Percentiles rank a stretch among this genome's conserved stretches.
Conservation (phyloP, 2,888 invertebrate species). For the Leptopilina syphax region DNA sequence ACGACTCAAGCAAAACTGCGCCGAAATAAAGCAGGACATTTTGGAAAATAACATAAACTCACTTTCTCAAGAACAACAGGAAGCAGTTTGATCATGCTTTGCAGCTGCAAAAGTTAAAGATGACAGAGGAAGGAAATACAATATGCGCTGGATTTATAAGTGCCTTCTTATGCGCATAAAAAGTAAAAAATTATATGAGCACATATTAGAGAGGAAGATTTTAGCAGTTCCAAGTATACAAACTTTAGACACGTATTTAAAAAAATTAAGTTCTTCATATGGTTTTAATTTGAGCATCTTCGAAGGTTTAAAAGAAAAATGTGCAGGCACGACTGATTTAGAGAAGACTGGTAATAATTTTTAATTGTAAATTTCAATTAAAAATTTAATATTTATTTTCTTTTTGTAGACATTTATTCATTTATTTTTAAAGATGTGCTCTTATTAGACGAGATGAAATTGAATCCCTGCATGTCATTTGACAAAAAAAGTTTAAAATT, state of each 20-base stretch:
- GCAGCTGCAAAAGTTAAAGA: slow-evolving; percentile 35
- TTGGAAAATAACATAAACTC: background rate
- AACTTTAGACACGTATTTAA: slow-evolving; percentile 52
- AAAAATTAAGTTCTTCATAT: slow-evolving; percentile 50
- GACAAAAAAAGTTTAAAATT: slow-evolving; percentile 49
- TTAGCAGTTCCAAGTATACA: slow-evolving; percentile 49
- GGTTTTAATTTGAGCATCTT: slow-evolving; percentile 56
- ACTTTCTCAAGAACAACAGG: slow-evolving; percentile 16
- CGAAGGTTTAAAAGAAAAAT: slow-evolving; percentile 50
- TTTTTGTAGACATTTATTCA: background rate
- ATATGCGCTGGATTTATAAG: slow-evolving; percentile 48
- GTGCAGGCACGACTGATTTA: background rate
- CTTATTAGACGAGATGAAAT: slow-evolving; percentile 54
- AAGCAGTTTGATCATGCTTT: slow-evolving; percentile 41
- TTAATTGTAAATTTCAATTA: background rate
- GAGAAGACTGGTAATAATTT: background rate
- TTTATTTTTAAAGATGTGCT: slow-evolving; percentile 46
- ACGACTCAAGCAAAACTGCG: background rate
- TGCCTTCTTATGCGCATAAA: slow-evolving; percentile 52
- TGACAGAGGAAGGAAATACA: slow-evolving; percentile 41
- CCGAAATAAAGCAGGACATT: background rate
- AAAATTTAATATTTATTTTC: slow-evolving; percentile 11
- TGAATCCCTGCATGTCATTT: slow-evolving; percentile 51
- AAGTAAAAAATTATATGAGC: slow-evolving; percentile 50
- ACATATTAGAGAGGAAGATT: slow-evolving; percentile 47